Percentiles rank a stretch among this genome's conserved stretches.
phyloP scores from a whole-genome alignment of 2,888 invertebrate species.

The Eucera pruinosa region DNA sequence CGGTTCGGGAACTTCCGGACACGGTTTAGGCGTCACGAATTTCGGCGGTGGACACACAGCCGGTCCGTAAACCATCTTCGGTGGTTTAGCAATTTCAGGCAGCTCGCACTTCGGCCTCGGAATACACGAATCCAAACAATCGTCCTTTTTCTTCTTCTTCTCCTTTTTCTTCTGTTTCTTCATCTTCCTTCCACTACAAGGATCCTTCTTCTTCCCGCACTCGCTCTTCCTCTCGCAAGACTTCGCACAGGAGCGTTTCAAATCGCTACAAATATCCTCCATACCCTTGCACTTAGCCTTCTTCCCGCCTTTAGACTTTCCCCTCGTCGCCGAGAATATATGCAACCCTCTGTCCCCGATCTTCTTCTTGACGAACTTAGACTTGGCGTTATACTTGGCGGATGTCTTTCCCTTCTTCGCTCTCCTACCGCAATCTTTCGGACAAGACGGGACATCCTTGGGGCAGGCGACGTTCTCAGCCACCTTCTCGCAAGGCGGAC shows the following conservation, averaged over 20 bases:
- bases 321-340: not conserved
- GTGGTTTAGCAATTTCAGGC: not conserved
- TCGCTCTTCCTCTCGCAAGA: not conserved
- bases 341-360: slow-evolving; percentile 28
- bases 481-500: slow-evolving; percentile 21
- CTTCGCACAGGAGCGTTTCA: not conserved
- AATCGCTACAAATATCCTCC: slow-evolving; percentile 24
- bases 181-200: slow-evolving; percentile 8
- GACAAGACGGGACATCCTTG: slow-evolving; percentile 12
- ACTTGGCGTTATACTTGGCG: slow-evolving; percentile 9
- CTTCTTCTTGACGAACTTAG: not conserved
- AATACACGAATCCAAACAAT: slow-evolving; percentile 39
- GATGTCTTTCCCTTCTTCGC: slow-evolving; percentile 24
- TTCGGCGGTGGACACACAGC: slow-evolving; percentile 66
- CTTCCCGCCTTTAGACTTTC: not conserved
- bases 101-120: slow-evolving; percentile 48
- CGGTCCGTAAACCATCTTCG: slow-evolving; percentile 67
- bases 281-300: not conserved
- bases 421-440: not conserved
- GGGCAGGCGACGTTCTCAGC: not conserved
- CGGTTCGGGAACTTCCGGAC: slow-evolving; percentile 30
- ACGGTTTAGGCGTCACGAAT: slow-evolving; percentile 48
- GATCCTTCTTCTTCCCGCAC: slow-evolving; percentile 5
- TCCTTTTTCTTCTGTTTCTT: not conserved
- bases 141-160: slow-evolving; percentile 10